phyloP scores from a whole-genome alignment of 2,888 invertebrate species.

The Seira ritae region DNA sequence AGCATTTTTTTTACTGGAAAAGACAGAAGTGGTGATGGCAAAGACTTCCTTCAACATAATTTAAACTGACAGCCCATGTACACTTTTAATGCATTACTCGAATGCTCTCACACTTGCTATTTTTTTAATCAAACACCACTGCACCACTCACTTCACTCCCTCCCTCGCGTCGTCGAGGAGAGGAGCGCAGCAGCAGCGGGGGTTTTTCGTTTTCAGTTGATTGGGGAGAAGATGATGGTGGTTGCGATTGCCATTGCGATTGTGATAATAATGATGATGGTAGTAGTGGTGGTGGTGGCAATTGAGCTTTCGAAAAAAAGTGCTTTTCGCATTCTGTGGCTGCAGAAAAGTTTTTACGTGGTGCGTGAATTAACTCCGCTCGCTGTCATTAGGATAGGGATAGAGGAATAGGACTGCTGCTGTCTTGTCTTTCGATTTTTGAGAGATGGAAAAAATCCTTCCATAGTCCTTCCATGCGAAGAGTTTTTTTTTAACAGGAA shows the following conservation, averaged over 20 bases:
- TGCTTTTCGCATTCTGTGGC: too few species aligned
- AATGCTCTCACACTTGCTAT: slow-evolving; percentile 8
- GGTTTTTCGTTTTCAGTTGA: background rate
- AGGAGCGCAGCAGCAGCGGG: background rate
- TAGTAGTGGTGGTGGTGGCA: too few species aligned
- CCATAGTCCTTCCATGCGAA: too few species aligned
- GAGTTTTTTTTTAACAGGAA: too few species aligned
- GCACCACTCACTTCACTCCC: slow-evolving; percentile 12
- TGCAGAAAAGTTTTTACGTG: too few species aligned
- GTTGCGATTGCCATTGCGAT: background rate
- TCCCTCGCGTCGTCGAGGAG: background rate
- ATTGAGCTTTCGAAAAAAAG: too few species aligned
- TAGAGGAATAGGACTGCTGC: too few species aligned
- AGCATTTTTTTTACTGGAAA: background rate
- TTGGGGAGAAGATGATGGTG: background rate
- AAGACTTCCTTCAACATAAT: slow-evolving; percentile 35
- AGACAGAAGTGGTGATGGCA: slow-evolving; percentile 13
- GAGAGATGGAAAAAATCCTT: too few species aligned
- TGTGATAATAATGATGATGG: background rate
- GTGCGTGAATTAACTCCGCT: too few species aligned
- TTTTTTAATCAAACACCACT: slow-evolving; percentile 22
- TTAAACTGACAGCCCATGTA: slow-evolving; percentile 49
- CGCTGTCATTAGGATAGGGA: too few species aligned
- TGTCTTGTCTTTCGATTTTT: too few species aligned
- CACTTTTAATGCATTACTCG: slow-evolving; percentile 40